Base-by-base conservation (phyloP, 2,888 invertebrate species). In the Yponomeuta plumbellus region DNA sequence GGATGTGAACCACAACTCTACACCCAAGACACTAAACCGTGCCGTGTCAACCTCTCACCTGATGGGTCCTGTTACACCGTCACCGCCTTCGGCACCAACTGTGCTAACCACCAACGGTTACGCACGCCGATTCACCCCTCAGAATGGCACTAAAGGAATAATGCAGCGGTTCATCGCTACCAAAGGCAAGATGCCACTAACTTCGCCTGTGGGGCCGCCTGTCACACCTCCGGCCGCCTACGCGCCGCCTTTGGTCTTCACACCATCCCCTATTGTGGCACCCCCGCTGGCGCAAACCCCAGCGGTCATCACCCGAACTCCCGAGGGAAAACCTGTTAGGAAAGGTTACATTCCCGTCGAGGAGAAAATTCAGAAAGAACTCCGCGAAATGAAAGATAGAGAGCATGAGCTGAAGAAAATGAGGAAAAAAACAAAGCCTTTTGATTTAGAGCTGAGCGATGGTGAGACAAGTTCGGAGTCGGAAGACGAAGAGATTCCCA, bases 161-260 rank as follows among this genome's bases (percentile, higher is more conserved):
- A 97, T 97, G 97, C 95, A 97, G 76, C 93, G 96, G 76, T 96
- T 96, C 80, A 93, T 97, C 69, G 96, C 96, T 68, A 95, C 94
- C 39, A 93, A 95, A 67, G 97, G 97, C 34, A 96, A 95, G 83
- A 77, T 94, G 68, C 86, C 88, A 2, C 74, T 85, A 40, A 52
- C 44, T 4, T 52, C 44, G 17, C 76, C 83, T 5, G 75, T 82
- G 5, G 80, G 84, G 0, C 76, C 76, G 22, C 71, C 80, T 39
- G 73, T 79, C 4, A 69, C 77, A 6, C 71, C 83, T 4, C 76
- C 81, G 5, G 58, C 64, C 11, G 44, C 70, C 63, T 63, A 67
- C 67, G 67, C 67, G 62, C 80, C 80, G 61, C 84, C 90, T 1
- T 81, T 85, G 67, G 76, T 83, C 59, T 80, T 81, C 77, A 87